Conservation (phyloP, 2,797 vertebrate genomes). For the Clarias platycephalus region DNA sequence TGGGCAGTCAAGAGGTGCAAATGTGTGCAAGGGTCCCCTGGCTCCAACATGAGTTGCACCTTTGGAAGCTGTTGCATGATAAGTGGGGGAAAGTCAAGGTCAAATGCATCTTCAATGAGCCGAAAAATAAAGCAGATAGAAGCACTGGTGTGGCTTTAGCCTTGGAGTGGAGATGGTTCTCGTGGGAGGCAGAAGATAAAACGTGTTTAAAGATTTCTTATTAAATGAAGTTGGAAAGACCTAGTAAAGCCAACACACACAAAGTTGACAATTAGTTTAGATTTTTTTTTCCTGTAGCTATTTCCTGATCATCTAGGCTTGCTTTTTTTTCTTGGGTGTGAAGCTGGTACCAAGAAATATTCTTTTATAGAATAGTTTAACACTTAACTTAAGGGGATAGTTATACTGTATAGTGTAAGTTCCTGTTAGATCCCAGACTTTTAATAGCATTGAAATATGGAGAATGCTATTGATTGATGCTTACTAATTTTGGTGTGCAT, state of each 20-base stretch:
- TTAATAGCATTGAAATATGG: not conserved
- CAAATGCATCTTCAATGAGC: constrained; percentile 24
- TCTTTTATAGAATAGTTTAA: not conserved
- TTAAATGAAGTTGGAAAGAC: constrained; percentile 46
- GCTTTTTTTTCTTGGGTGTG: not conserved
- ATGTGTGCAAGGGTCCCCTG: constrained; percentile 30
- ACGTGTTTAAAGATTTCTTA: constrained; percentile 43
- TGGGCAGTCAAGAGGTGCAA: constrained; percentile 24
- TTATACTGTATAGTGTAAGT: no score
- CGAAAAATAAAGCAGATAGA: constrained; percentile 3
- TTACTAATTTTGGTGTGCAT: no score
- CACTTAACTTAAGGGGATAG: no score
- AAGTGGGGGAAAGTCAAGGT: constrained; percentile 20
- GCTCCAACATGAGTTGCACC: constrained; percentile 13
- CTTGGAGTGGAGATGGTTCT: constrained; percentile 32
- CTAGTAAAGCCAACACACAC: constrained; percentile 31
- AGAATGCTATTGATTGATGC: not conserved
- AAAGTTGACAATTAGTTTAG: not conserved
- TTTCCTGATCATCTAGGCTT: not conserved
- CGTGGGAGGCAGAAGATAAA: constrained; percentile 47
- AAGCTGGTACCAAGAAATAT: not conserved
- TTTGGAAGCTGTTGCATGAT: constrained; percentile 34
- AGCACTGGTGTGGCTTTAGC: constrained; percentile 25
- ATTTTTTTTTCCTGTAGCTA: not conserved
- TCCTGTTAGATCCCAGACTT: not conserved